Base-by-base conservation (phyloP, 2,888 invertebrate genomes). In the Germaria angustata region DNA sequence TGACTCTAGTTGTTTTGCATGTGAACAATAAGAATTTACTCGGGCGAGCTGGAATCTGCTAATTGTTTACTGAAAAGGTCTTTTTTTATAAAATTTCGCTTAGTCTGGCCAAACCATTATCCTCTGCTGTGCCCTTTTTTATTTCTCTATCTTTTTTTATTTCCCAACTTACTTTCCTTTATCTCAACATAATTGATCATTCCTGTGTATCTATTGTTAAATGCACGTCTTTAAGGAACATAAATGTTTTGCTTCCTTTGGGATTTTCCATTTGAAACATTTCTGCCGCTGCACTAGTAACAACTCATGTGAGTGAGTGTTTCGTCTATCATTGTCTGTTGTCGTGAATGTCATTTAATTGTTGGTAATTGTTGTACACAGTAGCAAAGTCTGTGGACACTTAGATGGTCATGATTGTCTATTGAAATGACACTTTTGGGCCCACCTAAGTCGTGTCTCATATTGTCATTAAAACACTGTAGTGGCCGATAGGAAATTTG, bases 371-470 rank as follows among this genome's bases (percentile, higher is more conserved):
- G 77, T 78, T 63, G 28, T 77, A 79, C 24, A 69, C 81, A 68
- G 82, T 82, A 82, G 82, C 82, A 51, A 46, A 44, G 39, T 66
- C 59, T 66, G 71, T 49, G 79, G 79, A 79, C 82, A 82, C 69
- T 79, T 79, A 71, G 57, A 75, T 75, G 68, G 81, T 75, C 68
- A 59, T 71, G 65, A 76, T 57, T 79, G 69, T 17, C 75, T 69
- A 57, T 71, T 80, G 72, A 80, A 73, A 44, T 80, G 66, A 65
- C 65, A 71, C 55, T 69, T 79, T 79, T 79, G 66, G 79, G 79
- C 79, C 79, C 79, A 80, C 79, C 79, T 73, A 80, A 66, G 79
- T 73, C 53, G 79, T 79, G 17, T 49, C 22, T 57, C 11, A n/a
- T 39, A 39, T 24, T 17, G 8, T 53, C n/a, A 1, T 13, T 41